Conservation (phyloP, 2,888 invertebrate genomes). For the Dolomedes plantarius region DNA sequence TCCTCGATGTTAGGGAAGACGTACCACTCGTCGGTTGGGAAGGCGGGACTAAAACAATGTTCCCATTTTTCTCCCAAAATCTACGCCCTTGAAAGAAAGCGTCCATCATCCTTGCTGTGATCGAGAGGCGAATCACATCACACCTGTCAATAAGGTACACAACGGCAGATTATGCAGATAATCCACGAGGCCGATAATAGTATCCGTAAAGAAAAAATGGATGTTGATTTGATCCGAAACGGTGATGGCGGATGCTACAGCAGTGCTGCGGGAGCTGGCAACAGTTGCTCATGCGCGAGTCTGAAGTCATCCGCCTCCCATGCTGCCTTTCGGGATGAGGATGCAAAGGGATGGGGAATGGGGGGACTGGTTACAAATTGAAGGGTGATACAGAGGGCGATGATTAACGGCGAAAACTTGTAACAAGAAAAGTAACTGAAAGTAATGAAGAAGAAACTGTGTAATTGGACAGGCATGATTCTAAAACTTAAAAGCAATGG, state of each 20-base stretch:
- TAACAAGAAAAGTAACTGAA: too few relatives aligned
- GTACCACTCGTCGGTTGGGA: slow-evolving; percentile 14
- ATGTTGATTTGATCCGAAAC: neutral
- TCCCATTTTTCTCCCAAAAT: slow-evolving; percentile 52
- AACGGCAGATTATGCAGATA: neutral
- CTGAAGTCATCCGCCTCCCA: slow-evolving; percentile 46
- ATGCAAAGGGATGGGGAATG: neutral
- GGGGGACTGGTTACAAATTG: neutral
- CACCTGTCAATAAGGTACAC: neutral
- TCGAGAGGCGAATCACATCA: slow-evolving; percentile 17
- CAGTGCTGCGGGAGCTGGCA: slow-evolving; percentile 35
- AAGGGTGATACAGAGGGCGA: neutral
- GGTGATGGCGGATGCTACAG: slow-evolving; percentile 41
- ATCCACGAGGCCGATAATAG: neutral
- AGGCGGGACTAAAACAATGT: slow-evolving; percentile 44
- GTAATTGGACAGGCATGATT: too few relatives aligned
- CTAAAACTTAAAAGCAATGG: too few relatives aligned
- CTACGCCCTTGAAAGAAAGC: slow-evolving; percentile 30
- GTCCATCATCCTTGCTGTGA: slow-evolving; percentile 39
- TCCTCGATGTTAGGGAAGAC: slow-evolving; percentile 18
- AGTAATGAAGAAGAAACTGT: too few relatives aligned
- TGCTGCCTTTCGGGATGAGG: slow-evolving; percentile 45
- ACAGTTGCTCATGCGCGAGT: slow-evolving; percentile 53
- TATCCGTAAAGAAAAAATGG: neutral
- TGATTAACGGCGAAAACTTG: neutral